Base-by-base conservation (phyloP, 2,113 vertebrate species). In the Chionodraco myersi region DNA sequence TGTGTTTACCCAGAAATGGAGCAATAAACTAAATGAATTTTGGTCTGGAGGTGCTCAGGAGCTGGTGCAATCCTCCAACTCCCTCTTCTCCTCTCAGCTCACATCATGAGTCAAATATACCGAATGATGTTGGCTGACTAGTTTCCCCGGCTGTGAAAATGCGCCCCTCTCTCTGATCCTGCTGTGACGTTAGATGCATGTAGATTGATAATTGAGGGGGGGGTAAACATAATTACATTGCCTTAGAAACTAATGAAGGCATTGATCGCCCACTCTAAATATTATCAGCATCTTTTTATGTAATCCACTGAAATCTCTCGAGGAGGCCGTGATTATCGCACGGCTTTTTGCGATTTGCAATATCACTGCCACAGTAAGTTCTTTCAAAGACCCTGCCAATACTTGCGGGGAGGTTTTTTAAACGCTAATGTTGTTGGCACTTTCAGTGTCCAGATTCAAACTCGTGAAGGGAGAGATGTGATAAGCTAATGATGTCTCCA, bases 401-500 rank as follows among this genome's bases (percentile, higher is more conserved):
- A 71, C 60, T 77, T 74, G 75, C 21, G 6, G 48, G 60, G 75
- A 77, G 67, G 51, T 56, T 73, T 80, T 80, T 83, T 72, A 86
- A 87, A 82, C 63, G 54, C 75, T 68, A 49, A 76, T 78, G 79
- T 68, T 60, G 73, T 67, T 90, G 88, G 82, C 88, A 91, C 75
- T 90, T 56, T 64, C 66, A 48, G 63, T 82, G 85, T 90, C 89
- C 89, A 91, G 82, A 93, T 89, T 72, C 87, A 92, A 85, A 91
- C 89, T 77, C 80, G 62, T 73, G 83, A 67, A 21, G 69, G 75
- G 77, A 87, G 89, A 69, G 88, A 87, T 60, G 85, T 67, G 92
- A 92, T 93, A 92, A 93, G 91, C 91, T 94, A 93, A 94, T 93
- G 91, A 92, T 36, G 80, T 93, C 92, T 83, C 88, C 0, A 0